Percentiles rank a stretch among this genome's conserved stretches.
Evolutionary conservation across 2,797 vertebrate species (phyloP).

Genomic region (Zenarchopterus dispar): DNA sequence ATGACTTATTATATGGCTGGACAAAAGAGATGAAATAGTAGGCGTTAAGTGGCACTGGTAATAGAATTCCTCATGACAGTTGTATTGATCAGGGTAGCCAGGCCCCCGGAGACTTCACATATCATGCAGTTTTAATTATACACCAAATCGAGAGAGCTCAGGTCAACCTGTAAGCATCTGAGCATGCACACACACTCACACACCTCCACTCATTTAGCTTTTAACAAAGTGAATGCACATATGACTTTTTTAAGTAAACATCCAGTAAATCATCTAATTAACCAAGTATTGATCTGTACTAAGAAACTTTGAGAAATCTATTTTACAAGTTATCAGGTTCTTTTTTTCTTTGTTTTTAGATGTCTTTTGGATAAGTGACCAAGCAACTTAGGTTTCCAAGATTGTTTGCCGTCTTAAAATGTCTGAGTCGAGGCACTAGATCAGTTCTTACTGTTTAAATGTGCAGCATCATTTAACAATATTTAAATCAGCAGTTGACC

Average conservation of each 20-base stretch:
- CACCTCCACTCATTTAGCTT: slow-evolving; percentile 9
- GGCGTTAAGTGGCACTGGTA: slow-evolving; percentile 83
- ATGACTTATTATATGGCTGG: slow-evolving; percentile 80
- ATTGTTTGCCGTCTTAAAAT: too few species aligned
- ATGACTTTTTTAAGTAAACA: not conserved
- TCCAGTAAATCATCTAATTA: not conserved
- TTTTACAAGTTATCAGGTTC: too few species aligned
- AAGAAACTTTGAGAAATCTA: too few species aligned
- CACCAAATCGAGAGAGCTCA: slow-evolving; percentile 50
- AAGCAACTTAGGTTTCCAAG: too few species aligned
- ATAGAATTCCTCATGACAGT: slow-evolving; percentile 83
- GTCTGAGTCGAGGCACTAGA: not conserved
- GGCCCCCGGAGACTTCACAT: slow-evolving; percentile 75
- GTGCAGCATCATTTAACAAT: not conserved
- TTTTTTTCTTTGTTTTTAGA: too few species aligned
- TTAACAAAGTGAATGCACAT: slow-evolving; percentile 4
- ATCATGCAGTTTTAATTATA: slow-evolving; percentile 82
- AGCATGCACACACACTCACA: slow-evolving; percentile 10
- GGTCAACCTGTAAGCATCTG: slow-evolving; percentile 52
- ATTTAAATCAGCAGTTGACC: too few species aligned
- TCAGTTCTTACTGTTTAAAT: not conserved
- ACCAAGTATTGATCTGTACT: not conserved
- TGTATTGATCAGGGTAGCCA: slow-evolving; percentile 80
- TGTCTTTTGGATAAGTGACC: too few species aligned
- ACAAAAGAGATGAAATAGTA: slow-evolving; percentile 86